Evolutionary conservation across 37 sponge, comb jelly and placozoan genomes (phyloP).

Genomic region (Aphrocallistes beatrix): DNA sequence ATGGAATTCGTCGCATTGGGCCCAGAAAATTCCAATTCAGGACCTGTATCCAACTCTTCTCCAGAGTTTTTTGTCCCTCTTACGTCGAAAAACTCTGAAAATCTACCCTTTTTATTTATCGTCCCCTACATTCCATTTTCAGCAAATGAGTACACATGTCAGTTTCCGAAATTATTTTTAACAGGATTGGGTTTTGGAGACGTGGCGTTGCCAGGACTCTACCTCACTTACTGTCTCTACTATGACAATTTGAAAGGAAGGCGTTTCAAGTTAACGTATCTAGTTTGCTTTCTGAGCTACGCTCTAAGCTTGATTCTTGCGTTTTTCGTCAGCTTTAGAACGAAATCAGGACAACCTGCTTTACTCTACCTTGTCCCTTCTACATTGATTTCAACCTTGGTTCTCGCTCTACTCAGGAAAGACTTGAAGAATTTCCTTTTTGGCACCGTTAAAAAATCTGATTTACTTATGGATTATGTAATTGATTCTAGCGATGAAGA

Average conservation of each 20-base stretch:
- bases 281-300: neutral
- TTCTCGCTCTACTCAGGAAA: neutral
- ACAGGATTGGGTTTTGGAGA: constrained; percentile 57
- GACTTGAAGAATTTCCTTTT: neutral
- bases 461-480: neutral
- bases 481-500: neutral
- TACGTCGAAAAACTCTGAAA: neutral
- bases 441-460: neutral
- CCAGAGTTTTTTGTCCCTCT: constrained; percentile 10
- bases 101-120: constrained; percentile 24
- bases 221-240: constrained; percentile 17
- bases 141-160: neutral
- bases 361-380: neutral
- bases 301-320: neutral
- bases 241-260: neutral
- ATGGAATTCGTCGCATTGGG: constrained; percentile 37
- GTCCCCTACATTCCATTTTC: constrained; percentile 21
- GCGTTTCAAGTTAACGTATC: neutral
- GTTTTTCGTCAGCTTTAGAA: neutral
- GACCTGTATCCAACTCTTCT: neutral
- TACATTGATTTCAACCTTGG: neutral
- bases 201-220: constrained; percentile 45
- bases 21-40: neutral
- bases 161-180: neutral
- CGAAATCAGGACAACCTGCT: neutral